Evolutionary conservation across 1,140 invertebrate genomes (phyloP).

Genomic region (Gryon sp.): DNA sequence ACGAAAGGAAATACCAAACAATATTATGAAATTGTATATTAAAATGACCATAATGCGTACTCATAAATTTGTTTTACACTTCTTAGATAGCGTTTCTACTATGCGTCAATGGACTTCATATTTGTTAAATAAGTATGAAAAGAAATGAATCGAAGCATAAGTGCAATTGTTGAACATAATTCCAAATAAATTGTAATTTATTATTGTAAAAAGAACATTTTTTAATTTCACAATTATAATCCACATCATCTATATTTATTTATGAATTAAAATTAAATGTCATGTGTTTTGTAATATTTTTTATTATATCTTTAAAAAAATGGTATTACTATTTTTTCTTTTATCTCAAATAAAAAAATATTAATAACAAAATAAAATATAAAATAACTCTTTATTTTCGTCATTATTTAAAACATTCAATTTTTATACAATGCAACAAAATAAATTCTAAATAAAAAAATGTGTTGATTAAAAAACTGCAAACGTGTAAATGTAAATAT

Average conservation of each 20-base stretch:
- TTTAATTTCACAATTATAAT: too few species aligned
- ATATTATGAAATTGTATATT: constrained; percentile 55
- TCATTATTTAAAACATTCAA: constrained; percentile 14
- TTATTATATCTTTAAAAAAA: too few species aligned
- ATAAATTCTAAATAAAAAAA: constrained; percentile 7
- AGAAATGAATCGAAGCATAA: constrained; percentile 56
- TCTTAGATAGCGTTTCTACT: constrained; percentile 61
- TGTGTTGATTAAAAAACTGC: background rate
- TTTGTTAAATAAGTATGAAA: constrained; percentile 58
- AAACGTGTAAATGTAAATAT: constrained; percentile 21
- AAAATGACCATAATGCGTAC: constrained; percentile 28
- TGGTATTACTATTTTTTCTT: too few species aligned
- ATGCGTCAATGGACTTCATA: constrained; percentile 39
- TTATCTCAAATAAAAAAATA: too few species aligned
- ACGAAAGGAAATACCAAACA: constrained; percentile 17
- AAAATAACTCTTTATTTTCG: constrained; percentile 43
- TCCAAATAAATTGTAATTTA: constrained; percentile 61
- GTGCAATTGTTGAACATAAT: constrained; percentile 72
- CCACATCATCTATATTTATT: too few species aligned
- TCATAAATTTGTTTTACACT: constrained; percentile 51
- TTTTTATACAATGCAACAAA: constrained; percentile 22
- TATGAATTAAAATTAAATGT: background rate
- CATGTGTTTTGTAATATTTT: background rate
- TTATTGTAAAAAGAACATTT: constrained; percentile 46
- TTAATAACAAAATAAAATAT: constrained; percentile 6